Conservation (phyloP, 1,140 invertebrate genomes). For the Pachypsylla venusta region DNA sequence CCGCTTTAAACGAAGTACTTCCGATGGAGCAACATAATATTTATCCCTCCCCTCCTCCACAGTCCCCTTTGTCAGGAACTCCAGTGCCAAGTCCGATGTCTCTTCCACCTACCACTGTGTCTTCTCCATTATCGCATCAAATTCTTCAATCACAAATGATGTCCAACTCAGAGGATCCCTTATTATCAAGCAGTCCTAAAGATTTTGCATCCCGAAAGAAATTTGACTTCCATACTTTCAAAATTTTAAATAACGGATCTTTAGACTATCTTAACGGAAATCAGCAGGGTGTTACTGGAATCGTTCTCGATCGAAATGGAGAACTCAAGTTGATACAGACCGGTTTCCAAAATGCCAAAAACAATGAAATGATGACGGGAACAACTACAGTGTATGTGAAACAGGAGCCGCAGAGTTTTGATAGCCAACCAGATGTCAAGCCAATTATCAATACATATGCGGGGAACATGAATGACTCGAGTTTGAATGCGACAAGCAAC, state of each 20-base stretch:
- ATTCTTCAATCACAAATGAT: conserved; percentile 56
- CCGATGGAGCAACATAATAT: conserved; percentile 48
- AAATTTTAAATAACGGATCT: conserved; percentile 41
- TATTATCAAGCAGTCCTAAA: conserved; percentile 62
- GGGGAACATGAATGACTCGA: neutral
- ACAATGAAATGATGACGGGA: conserved; percentile 16
- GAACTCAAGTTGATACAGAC: conserved; percentile 47
- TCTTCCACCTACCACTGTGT: conserved; percentile 35
- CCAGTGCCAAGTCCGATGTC: conserved; percentile 41
- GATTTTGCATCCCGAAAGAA: conserved; percentile 50
- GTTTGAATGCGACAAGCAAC: too few relatives aligned
- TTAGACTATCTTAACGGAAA: conserved; percentile 39
- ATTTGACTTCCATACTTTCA: conserved; percentile 46
- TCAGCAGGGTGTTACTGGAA: conserved; percentile 38
- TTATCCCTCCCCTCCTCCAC: conserved; percentile 46
- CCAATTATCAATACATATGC: neutral
- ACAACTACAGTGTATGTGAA: conserved; percentile 20
- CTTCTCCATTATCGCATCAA: conserved; percentile 39
- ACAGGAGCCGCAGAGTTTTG: neutral
- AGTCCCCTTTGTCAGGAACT: conserved; percentile 38
- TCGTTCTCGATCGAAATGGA: conserved; percentile 45
- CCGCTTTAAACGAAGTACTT: conserved; percentile 60
- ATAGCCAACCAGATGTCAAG: neutral
- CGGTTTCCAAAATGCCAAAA: conserved; percentile 23
- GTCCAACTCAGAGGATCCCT: conserved; percentile 68